These are phyloP conservation scores for Stegodyphus dumicola DNA, from an alignment of 1,140 invertebrate genomes.

Conservation along the genomic window DNA sequence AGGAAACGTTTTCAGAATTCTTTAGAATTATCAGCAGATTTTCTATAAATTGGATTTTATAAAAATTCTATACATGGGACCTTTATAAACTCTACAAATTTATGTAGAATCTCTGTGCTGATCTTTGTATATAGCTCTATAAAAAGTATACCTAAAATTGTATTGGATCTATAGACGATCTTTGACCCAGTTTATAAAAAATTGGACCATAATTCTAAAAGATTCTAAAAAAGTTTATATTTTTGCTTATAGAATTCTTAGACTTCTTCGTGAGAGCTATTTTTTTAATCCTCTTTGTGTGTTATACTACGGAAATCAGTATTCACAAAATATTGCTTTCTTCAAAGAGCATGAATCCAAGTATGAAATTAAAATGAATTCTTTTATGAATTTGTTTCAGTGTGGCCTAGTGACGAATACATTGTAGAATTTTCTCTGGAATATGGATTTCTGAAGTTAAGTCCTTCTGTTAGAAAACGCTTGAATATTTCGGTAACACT, in stretches of 20 bases:
- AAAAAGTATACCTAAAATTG: too few species aligned
- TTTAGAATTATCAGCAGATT: too few species aligned
- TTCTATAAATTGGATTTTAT: too few species aligned
- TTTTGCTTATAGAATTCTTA: background rate
- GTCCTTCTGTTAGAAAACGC: slow-evolving; percentile 82
- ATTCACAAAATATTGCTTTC: slow-evolving; percentile 13
- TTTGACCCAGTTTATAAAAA: too few species aligned
- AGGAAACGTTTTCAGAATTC: too few species aligned
- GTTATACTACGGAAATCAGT: slow-evolving; percentile 7
- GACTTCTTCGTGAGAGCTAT: background rate
- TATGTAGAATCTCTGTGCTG: too few species aligned
- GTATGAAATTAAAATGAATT: background rate
- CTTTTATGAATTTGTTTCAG: background rate
- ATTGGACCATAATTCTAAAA: too few species aligned
- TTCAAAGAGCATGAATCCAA: background rate
- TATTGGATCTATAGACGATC: too few species aligned
- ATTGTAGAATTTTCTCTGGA: slow-evolving; percentile 98
- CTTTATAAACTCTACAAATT: too few species aligned
- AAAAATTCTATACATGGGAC: too few species aligned
- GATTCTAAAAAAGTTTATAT: too few species aligned
- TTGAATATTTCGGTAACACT: slow-evolving; percentile 94
- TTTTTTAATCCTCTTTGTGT: slow-evolving; percentile 2
- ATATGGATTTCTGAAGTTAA: slow-evolving; percentile 94
- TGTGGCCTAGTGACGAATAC: slow-evolving; percentile 84
- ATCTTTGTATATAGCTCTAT: too few species aligned